Conservation (phyloP, 2,888 invertebrate genomes). For the Callosobruchus maculatus region DNA sequence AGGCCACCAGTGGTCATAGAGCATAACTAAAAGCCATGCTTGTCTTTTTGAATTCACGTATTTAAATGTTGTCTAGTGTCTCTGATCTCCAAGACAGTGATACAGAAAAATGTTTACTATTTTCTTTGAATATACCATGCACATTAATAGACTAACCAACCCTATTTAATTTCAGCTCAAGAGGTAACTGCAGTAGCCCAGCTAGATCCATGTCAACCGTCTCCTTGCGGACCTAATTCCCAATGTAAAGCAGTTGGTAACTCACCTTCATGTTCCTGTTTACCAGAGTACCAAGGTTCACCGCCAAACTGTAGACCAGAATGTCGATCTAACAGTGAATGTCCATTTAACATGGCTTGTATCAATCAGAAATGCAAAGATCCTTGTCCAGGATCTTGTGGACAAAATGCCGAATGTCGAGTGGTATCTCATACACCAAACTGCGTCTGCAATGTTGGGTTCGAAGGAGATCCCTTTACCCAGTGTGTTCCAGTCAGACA, state of each 20-base stretch:
- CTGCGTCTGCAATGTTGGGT: conserved; percentile 62
- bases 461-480: conserved; percentile 68
- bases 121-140: too few species aligned
- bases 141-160: too few species aligned
- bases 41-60: too few species aligned
- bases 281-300: conserved; percentile 62
- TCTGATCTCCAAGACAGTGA: too few species aligned
- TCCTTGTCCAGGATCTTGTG: conserved; percentile 71
- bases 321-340: conserved; percentile 70
- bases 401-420: conserved; percentile 65
- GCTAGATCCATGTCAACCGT: conserved; percentile 62
- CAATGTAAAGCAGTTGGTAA: conserved; percentile 61
- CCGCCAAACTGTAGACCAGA: conserved; percentile 73
- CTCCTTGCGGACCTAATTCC: conserved; percentile 66
- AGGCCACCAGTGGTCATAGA: too few species aligned
- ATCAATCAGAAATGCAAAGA: conserved; percentile 70
- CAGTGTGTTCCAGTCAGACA: conserved; percentile 20
- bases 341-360: conserved; percentile 63
- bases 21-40: too few species aligned
- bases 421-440: conserved; percentile 74
- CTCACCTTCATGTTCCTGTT: conserved; percentile 66
- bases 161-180: conserved; percentile 22
- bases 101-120: background rate
- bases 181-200: conserved; percentile 36
- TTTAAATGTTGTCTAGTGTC: too few species aligned